A percentile compares a stretch with the other conserved stretches of the same genome.
Evolutionary conservation across 2,797 vertebrate species (phyloP).

Genomic region (Sebastes oblongus): DNA sequence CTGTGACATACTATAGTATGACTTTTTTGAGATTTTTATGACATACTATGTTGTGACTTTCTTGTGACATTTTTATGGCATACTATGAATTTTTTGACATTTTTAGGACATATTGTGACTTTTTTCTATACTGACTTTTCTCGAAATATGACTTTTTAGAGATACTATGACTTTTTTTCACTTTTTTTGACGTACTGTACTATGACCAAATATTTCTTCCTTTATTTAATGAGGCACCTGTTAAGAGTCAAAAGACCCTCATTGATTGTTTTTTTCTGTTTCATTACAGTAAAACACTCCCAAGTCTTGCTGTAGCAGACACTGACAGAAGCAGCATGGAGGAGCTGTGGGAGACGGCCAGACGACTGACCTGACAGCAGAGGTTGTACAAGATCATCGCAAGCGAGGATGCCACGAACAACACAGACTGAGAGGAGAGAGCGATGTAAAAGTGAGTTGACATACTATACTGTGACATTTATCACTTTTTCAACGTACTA

Average conservation of each 20-base stretch:
- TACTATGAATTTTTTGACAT: not conserved
- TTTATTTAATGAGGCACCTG: too few species aligned
- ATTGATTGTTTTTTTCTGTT: not conserved
- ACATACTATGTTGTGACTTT: not conserved
- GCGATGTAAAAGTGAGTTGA: not conserved
- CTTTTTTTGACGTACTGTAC: not conserved
- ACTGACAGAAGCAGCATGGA: constrained; percentile 83
- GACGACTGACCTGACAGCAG: constrained; percentile 87
- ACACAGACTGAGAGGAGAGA: constrained; percentile 32
- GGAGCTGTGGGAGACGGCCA: constrained; percentile 89
- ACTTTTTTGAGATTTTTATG: not conserved
- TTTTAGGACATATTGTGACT: not conserved
- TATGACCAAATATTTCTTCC: too few species aligned
- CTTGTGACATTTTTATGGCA: not conserved
- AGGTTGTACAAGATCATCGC: constrained; percentile 89
- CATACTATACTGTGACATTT: not conserved
- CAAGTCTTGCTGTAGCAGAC: constrained; percentile 83
- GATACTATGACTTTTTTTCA: not conserved
- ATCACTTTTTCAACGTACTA: not conserved
- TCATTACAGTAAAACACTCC: constrained; percentile 89
- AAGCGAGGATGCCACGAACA: constrained; percentile 57
- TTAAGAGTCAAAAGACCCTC: too few species aligned
- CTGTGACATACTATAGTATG: not conserved
- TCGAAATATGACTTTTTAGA: not conserved
- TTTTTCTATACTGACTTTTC: not conserved